phyloP scores from a whole-genome alignment of 2,113 vertebrate genomes.

The Psephotus haematonotus region DNA sequence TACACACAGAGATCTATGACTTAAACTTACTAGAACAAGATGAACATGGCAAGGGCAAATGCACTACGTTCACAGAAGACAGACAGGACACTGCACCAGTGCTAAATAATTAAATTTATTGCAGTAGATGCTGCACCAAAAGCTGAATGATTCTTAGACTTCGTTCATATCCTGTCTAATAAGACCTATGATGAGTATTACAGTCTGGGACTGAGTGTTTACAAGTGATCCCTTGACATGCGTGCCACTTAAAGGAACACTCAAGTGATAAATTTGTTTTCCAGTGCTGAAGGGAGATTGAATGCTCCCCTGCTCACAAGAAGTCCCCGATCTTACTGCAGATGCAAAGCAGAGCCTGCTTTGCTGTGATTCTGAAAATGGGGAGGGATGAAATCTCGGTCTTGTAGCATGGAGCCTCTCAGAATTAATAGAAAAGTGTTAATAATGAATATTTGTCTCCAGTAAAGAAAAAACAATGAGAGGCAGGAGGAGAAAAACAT shows the following conservation, averaged over 20 bases:
- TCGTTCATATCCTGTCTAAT: neutral
- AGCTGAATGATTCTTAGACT: neutral
- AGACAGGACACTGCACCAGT: neutral
- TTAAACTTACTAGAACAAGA: neutral
- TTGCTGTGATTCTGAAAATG: neutral
- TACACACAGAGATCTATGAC: neutral
- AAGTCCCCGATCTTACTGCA: neutral
- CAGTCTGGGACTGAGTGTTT: neutral
- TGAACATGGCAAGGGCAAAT: neutral
- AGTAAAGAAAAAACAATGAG: neutral
- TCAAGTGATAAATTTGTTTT: constrained; percentile 33
- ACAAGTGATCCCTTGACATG: neutral
- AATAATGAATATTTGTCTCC: neutral
- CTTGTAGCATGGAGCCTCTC: neutral
- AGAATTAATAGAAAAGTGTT: neutral
- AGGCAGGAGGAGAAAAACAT: neutral
- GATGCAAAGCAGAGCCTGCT: neutral
- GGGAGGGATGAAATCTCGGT: neutral
- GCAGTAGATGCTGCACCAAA: neutral
- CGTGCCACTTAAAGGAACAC: neutral
- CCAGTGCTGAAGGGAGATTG: neutral
- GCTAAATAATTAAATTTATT: neutral
- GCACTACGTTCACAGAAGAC: neutral
- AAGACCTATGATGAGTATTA: neutral
- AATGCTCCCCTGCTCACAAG: neutral